Evolutionary conservation across 1,140 invertebrate species (phyloP).

Genomic region (Aphaenogaster ashmeadi): DNA sequence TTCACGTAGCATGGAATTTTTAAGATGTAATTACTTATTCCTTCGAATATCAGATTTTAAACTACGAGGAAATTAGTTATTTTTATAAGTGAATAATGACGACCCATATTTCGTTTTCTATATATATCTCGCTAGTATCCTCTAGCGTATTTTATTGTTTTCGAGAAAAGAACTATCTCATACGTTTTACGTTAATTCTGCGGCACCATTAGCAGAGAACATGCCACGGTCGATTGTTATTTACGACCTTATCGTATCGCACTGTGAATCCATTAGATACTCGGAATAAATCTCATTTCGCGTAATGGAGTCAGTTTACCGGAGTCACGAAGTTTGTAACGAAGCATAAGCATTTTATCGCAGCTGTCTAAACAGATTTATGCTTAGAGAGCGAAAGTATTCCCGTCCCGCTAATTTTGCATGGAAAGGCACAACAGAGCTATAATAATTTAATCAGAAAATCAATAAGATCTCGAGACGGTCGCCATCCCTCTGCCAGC

Average conservation of each 20-base stretch:
- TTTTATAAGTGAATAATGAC: neutral
- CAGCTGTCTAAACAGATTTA: slow-evolving; percentile 35
- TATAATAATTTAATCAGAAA: slow-evolving; percentile 78
- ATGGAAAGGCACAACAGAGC: slow-evolving; percentile 19
- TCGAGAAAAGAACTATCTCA: slow-evolving; percentile 9
- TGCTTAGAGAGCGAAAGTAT: slow-evolving; percentile 32
- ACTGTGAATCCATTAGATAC: slow-evolving; percentile 55
- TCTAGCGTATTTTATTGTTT: slow-evolving; percentile 15
- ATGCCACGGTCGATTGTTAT: slow-evolving; percentile 44
- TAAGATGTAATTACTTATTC: neutral
- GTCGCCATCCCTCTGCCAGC: slow-evolving; percentile 74
- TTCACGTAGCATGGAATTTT: neutral
- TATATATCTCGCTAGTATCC: neutral
- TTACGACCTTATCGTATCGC: slow-evolving; percentile 51
- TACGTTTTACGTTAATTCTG: slow-evolving; percentile 45
- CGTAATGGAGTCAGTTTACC: slow-evolving; percentile 51
- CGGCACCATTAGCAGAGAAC: slow-evolving; percentile 35
- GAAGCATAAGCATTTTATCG: slow-evolving; percentile 55
- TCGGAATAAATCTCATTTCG: slow-evolving; percentile 60
- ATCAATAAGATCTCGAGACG: slow-evolving; percentile 52
- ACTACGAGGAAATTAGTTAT: neutral
- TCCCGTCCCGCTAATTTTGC: slow-evolving; percentile 12
- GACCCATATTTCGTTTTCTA: neutral
- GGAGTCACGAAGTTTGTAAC: slow-evolving; percentile 30
- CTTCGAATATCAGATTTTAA: neutral